phyloP scores from a whole-genome alignment of 2,797 vertebrate genomes.

The Halcyon smyrnensis region DNA sequence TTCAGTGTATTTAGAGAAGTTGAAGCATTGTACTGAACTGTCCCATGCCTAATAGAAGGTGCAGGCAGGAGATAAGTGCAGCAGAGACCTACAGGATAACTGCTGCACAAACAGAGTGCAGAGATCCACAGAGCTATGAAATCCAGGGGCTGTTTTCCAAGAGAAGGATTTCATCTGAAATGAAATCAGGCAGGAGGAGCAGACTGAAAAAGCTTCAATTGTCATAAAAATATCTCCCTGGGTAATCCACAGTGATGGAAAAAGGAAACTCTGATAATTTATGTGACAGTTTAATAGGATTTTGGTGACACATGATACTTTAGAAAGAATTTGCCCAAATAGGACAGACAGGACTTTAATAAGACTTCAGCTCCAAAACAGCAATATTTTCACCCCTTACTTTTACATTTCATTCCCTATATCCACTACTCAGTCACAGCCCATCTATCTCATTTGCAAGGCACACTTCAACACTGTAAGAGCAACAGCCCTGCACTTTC shows the following conservation, averaged over 20 bases:
- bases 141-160: neutral
- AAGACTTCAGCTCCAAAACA: constrained; percentile 50
- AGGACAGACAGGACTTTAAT: constrained; percentile 72
- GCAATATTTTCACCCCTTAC: constrained; percentile 52
- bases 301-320: constrained; percentile 74
- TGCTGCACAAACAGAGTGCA: neutral
- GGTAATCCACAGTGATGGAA: constrained; percentile 73
- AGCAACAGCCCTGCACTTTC: neutral
- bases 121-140: neutral
- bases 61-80: neutral
- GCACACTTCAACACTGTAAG: neutral
- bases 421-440: neutral
- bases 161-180: constrained; percentile 46
- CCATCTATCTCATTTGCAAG: neutral
- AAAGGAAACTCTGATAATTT: constrained; percentile 77
- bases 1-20: neutral
- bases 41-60: neutral
- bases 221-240: constrained; percentile 72
- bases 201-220: constrained; percentile 60
- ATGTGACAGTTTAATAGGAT: constrained; percentile 79
- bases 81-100: neutral
- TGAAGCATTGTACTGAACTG: neutral
- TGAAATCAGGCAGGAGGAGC: constrained; percentile 51
- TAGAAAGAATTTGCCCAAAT: constrained; percentile 70
- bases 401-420: neutral